phyloP scores from a whole-genome alignment of 37 sponge, comb jelly and placozoan genomes.

The Diacarnus erythraeanus region DNA sequence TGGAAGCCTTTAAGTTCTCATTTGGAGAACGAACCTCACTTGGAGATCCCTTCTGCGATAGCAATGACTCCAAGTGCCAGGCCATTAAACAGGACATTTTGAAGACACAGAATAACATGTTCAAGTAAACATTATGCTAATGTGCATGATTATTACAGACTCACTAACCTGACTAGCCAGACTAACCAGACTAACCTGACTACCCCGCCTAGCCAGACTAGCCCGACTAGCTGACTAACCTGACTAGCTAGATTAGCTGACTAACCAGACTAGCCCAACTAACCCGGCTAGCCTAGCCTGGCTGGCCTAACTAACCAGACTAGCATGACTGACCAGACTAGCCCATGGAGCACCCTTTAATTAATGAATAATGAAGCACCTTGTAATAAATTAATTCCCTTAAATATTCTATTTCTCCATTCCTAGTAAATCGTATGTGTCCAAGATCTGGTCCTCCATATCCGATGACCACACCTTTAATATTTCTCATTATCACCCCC shows the following conservation, averaged over 20 bases:
- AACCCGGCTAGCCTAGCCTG: no score
- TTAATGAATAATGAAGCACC: no score
- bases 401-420: constrained; percentile 6
- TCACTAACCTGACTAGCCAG: not conserved
- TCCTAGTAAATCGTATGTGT: constrained; percentile 22
- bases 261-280: no score
- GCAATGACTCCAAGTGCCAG: not conserved
- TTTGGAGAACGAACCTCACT: constrained; percentile 60
- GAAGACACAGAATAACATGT: not conserved
- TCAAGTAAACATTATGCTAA: not conserved
- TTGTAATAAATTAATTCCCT: no score
- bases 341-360: no score
- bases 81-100: not conserved
- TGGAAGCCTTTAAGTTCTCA: constrained; percentile 77
- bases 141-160: not conserved
- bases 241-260: no score
- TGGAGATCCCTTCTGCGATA: constrained; percentile 59
- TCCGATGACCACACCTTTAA: constrained; percentile 49
- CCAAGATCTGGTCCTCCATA: constrained; percentile 11
- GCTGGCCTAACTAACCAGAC: no score
- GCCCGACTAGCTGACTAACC: no score
- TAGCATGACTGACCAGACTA: no score
- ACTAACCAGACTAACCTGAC: not conserved
- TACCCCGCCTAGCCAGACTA: no score
- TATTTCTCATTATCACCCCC: constrained; percentile 53